Evolutionary conservation across 2,797 vertebrate species (phyloP).

Genomic region (Corythornis leucogaster): DNA sequence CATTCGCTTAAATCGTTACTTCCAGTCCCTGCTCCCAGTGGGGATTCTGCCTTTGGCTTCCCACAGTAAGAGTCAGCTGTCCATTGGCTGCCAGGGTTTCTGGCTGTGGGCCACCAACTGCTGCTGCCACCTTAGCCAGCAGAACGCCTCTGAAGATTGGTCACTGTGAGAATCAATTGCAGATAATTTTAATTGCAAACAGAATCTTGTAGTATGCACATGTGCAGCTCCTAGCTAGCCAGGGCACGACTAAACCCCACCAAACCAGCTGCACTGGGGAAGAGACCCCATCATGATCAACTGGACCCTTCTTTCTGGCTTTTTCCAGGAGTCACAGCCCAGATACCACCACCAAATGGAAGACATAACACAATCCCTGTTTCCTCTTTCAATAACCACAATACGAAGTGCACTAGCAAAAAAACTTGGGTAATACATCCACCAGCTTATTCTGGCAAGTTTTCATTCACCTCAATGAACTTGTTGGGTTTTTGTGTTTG

Average conservation of each 20-base stretch:
- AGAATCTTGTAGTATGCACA: neutral
- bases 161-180: constrained; percentile 26
- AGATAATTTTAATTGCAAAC: constrained; percentile 36
- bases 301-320: rapidly evolving
- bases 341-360: rapidly evolving
- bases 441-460: neutral
- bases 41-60: neutral
- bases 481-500: too few species aligned
- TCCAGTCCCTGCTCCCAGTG: neutral
- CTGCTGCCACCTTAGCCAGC: neutral
- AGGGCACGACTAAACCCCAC: neutral
- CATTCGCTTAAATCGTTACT: neutral
- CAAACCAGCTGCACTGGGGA: rapidly evolving
- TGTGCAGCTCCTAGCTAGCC: neutral
- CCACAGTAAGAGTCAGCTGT: neutral
- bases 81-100: neutral
- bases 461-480: neutral
- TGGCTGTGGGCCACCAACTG: neutral
- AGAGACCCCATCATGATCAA: rapidly evolving
- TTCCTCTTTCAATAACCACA: neutral
- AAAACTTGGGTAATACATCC: neutral
- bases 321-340: neutral
- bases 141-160: constrained; percentile 34
- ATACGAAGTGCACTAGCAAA: neutral
- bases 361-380: neutral